Evolutionary conservation across 1,140 invertebrate genomes (phyloP).

Genomic region (Batillaria attramentaria): DNA sequence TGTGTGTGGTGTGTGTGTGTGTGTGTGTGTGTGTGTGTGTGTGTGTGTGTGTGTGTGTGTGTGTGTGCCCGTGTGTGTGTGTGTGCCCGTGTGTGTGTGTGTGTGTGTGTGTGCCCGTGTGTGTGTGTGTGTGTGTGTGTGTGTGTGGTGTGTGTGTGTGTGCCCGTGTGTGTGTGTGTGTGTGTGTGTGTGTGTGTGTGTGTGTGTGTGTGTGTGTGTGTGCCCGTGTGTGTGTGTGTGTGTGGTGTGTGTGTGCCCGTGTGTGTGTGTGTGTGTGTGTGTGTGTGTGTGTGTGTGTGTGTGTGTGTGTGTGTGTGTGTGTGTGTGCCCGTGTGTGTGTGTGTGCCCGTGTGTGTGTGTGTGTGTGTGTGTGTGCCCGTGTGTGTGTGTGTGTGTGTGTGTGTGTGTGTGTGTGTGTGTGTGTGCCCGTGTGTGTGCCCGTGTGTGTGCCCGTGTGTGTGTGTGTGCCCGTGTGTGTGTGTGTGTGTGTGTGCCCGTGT

Average conservation of each 20-base stretch:
- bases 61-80: neutral
- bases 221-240: neutral
- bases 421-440: neutral
- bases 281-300: neutral
- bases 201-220: neutral
- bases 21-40: neutral
- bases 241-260: neutral
- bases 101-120: neutral
- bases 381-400: neutral
- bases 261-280: neutral
- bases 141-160: conserved; percentile 5
- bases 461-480: neutral
- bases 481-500: neutral
- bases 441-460: neutral
- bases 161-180: conserved; percentile 5
- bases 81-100: neutral
- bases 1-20: neutral
- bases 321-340: neutral
- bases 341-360: neutral
- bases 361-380: neutral
- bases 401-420: too few species aligned
- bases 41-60: conserved; percentile 2
- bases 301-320: neutral
- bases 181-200: conserved; percentile 5
- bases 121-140: neutral